Evolutionary conservation across 1,140 invertebrate genomes (phyloP).

Genomic region (Arion vulgaris): DNA sequence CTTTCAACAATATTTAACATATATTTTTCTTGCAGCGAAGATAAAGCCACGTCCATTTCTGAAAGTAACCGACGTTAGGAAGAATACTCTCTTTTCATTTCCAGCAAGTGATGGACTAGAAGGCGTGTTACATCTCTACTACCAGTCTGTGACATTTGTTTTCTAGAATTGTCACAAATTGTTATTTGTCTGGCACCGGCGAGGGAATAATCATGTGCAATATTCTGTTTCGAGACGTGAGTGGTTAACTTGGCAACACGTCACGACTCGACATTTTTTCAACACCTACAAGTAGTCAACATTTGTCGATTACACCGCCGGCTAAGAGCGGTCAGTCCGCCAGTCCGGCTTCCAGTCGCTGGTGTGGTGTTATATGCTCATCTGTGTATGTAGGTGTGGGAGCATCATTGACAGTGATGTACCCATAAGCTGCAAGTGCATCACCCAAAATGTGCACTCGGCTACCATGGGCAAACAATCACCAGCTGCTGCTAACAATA

Average conservation of each 20-base stretch:
- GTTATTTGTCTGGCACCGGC: neutral
- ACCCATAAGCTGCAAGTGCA: neutral
- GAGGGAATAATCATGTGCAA: neutral
- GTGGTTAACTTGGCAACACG: neutral
- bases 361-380: neutral
- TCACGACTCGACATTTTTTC: neutral
- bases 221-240: neutral
- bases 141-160: too few species aligned
- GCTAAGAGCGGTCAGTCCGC: neutral
- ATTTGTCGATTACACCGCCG: neutral
- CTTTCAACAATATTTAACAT: too few species aligned
- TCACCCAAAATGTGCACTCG: neutral
- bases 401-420: neutral
- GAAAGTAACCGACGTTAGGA: too few species aligned
- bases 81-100: too few species aligned
- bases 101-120: too few species aligned
- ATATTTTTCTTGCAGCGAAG: too few species aligned
- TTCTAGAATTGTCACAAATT: too few species aligned
- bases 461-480: slow-evolving; percentile 11
- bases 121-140: too few species aligned
- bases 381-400: slow-evolving; percentile 4
- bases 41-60: too few species aligned
- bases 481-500: neutral
- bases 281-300: neutral
- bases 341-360: neutral